These are phyloP conservation scores for Microcebus jonahi DNA, from an alignment of 2,113 vertebrate genomes.

Conservation along the genomic window DNA sequence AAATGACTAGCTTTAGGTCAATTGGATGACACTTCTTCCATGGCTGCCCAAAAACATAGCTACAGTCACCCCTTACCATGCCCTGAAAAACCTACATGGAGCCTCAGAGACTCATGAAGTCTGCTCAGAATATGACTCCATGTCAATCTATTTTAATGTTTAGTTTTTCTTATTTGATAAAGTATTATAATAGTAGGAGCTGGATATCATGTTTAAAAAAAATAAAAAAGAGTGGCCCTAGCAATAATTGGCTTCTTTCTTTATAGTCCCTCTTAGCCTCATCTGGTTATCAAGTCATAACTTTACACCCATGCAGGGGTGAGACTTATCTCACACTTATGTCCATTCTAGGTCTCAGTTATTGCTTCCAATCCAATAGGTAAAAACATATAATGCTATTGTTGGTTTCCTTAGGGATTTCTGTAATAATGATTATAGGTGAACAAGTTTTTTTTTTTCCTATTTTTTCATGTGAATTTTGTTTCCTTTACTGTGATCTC, in stretches of 20 bases:
- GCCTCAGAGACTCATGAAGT: neutral
- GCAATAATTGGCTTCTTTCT: neutral
- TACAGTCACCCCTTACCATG: neutral
- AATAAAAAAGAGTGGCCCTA: neutral
- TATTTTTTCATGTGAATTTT: no score
- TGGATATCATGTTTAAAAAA: neutral
- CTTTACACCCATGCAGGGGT: neutral
- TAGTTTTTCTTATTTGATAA: neutral
- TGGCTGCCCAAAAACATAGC: neutral
- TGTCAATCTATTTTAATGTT: neutral
- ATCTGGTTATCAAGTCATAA: neutral
- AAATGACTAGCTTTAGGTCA: slow-evolving; percentile 37
- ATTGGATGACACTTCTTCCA: neutral
- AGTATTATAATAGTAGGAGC: neutral
- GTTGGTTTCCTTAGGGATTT: no score
- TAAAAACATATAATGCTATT: no score
- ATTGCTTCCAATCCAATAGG: no score
- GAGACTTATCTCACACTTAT: neutral
- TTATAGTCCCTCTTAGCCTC: neutral
- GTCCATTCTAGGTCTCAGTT: no score
- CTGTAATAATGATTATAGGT: no score
- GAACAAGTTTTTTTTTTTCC: no score
- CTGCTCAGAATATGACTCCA: neutral
- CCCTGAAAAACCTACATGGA: neutral
- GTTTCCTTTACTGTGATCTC: no score